Percentiles rank a stretch among this genome's conserved stretches.
These are phyloP conservation scores for Phanerotoma sp. DNA, from an alignment of 2,888 invertebrate species.

Conservation along the genomic window DNA sequence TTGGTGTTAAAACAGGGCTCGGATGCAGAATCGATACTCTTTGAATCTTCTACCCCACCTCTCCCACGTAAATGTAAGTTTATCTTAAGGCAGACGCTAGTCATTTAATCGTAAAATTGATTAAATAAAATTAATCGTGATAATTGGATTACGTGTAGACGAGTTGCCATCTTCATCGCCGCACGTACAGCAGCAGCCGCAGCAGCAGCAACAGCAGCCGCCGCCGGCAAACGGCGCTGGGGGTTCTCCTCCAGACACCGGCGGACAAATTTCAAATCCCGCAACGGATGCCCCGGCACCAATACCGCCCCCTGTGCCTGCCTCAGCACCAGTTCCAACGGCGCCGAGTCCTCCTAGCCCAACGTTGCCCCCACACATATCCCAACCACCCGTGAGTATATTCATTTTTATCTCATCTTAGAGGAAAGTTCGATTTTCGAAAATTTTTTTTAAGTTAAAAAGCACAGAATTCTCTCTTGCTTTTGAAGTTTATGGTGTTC, in stretches of 20 bases:
- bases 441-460: no score
- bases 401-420: not conserved
- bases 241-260: slow-evolving; percentile 56
- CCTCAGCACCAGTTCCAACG: slow-evolving; percentile 67
- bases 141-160: slow-evolving; percentile 43
- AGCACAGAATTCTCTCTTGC: no score
- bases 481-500: no score
- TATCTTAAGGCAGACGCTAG: not conserved
- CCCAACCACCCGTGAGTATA: slow-evolving; percentile 54
- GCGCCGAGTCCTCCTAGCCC: slow-evolving; percentile 67
- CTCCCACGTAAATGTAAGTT: slow-evolving; percentile 60
- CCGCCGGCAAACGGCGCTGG: slow-evolving; percentile 56
- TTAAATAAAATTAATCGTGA: slow-evolving; percentile 10
- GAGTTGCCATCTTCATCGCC: slow-evolving; percentile 58
- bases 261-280: slow-evolving; percentile 57
- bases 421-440: no score
- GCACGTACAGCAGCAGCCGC: no score
- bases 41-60: slow-evolving; percentile 66
- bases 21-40: slow-evolving; percentile 74
- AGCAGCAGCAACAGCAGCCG: no score
- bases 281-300: slow-evolving; percentile 66
- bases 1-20: no score
- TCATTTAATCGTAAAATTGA: slow-evolving; percentile 16
- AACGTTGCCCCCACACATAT: slow-evolving; percentile 58
- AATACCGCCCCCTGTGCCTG: slow-evolving; percentile 73